Evolutionary conservation across 2,888 invertebrate genomes (phyloP).

Genomic region (Hipparchia sbordonii): DNA sequence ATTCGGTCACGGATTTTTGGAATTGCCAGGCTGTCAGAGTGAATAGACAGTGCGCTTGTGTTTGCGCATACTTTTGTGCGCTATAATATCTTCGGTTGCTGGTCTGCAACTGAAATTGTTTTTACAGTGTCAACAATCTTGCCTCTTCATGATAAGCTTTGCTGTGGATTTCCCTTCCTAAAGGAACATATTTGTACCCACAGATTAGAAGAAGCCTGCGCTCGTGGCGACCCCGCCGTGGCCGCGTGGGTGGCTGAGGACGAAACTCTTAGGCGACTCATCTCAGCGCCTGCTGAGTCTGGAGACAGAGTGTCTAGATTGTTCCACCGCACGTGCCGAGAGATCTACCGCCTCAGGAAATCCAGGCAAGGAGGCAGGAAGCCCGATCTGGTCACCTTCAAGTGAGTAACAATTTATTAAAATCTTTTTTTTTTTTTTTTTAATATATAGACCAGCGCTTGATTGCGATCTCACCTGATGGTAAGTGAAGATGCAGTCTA

Average conservation of each 20-base stretch:
- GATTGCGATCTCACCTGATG: too few relatives aligned
- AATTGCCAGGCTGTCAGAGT: too few relatives aligned
- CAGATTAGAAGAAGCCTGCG: constrained; percentile 92
- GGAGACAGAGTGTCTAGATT: constrained; percentile 70
- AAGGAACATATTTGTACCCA: not conserved
- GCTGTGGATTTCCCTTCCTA: not conserved
- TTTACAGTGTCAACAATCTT: not conserved
- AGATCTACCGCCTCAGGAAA: constrained; percentile 94
- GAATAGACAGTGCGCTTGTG: too few relatives aligned
- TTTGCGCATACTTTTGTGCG: too few relatives aligned
- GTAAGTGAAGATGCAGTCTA: too few relatives aligned
- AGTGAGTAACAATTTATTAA: constrained; percentile 83
- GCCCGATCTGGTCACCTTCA: constrained; percentile 95
- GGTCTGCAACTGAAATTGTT: not conserved
- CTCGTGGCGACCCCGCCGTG: constrained; percentile 90
- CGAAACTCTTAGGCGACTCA: constrained; percentile 90
- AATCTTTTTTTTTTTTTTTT: too few relatives aligned
- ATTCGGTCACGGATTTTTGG: too few relatives aligned
- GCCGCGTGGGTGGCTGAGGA: constrained; percentile 95
- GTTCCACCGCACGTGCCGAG: constrained; percentile 93
- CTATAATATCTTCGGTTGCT: too few relatives aligned
- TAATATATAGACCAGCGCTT: too few relatives aligned
- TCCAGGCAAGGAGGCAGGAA: constrained; percentile 93
- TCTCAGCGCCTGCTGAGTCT: constrained; percentile 63
- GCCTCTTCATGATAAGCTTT: too few relatives aligned